Base-by-base conservation (phyloP, 2,888 invertebrate species). In the Patella caerulea region DNA sequence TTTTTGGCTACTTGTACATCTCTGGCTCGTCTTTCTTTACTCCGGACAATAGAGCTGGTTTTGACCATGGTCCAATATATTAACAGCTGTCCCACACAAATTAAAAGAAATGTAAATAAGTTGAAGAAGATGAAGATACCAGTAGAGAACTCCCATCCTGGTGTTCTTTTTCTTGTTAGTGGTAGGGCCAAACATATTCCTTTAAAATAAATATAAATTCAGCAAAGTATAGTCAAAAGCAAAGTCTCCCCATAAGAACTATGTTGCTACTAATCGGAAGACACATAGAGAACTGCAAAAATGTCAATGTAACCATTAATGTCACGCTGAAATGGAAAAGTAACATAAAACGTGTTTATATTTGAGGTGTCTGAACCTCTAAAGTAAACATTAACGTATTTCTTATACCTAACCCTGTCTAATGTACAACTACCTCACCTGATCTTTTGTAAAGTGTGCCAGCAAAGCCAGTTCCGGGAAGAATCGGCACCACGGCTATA, bases 121-220 rank as follows among this genome's bases (percentile, higher is more conserved):
- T 91, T 91, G 53, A 88, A 82, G 72, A 87, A 83, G 59, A 90
- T 85, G 78, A 90, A 91, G 12, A 91, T 82, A 3, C 86, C 87
- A 4, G 89, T 85, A 5, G 88, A 86, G 78, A 90, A 91, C 74
- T 91, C 88, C 90, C 91, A 91, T 9, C 91, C 91, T 9, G 89
- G 85, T 1, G 87, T 86, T 55, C 84, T 82, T 75, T 88, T 87
- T 55, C 85, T 86, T 24, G 90, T 90, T 14, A 91, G 86, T 52
- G 91, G 89, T 15, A 91, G 81, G 0, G 91, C 87, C 24, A 91
- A 78, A 79, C 91, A 91, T 15, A 91, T 89, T 3, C 89, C 89
- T 24, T 79, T 77, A 73, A 45, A 45, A 45, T 45, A 45, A 45
- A 45, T 45, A 45, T 9, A 45, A 45, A 45, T 45, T 45, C 7